phyloP scores from a whole-genome alignment of 2,113 vertebrate genomes.

The Ornithorhynchus anatinus region DNA sequence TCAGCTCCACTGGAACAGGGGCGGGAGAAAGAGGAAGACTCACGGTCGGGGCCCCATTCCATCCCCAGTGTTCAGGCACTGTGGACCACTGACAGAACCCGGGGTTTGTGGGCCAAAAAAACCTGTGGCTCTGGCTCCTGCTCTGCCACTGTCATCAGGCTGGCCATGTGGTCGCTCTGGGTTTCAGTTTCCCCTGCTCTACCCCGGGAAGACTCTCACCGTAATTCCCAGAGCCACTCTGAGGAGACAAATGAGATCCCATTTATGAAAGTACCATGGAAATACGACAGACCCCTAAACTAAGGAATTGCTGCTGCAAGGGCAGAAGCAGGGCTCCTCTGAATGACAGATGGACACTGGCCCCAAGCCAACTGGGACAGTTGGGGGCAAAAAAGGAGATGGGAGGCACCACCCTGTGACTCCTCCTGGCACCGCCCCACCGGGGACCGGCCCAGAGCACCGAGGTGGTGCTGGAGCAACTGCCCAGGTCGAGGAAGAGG shows the following conservation, averaged over 20 bases:
- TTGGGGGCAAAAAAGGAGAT: background rate
- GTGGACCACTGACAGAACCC: no score
- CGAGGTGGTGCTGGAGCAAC: background rate
- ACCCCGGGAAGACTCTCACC: background rate
- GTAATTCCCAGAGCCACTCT: background rate
- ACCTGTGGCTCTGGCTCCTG: no score
- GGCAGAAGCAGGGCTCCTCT: background rate
- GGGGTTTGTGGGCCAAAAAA: no score
- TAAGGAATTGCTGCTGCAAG: no score
- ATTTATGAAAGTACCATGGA: background rate
- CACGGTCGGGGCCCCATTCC: background rate
- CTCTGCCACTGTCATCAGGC: background rate
- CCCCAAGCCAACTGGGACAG: background rate
- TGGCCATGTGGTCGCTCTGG: background rate
- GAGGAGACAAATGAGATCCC: background rate
- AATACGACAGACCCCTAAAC: no score
- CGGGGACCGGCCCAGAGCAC: background rate
- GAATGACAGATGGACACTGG: background rate
- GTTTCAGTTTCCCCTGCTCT: background rate
- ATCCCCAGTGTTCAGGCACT: background rate
- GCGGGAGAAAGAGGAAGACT: background rate
- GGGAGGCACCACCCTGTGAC: background rate
- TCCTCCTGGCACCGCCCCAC: background rate
- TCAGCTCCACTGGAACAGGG: slow-evolving; percentile 71
- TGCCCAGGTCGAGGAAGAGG: background rate